These are phyloP conservation scores for Epistrophe grossulariae DNA, from an alignment of 2,888 invertebrate genomes.

Conservation along the genomic window DNA sequence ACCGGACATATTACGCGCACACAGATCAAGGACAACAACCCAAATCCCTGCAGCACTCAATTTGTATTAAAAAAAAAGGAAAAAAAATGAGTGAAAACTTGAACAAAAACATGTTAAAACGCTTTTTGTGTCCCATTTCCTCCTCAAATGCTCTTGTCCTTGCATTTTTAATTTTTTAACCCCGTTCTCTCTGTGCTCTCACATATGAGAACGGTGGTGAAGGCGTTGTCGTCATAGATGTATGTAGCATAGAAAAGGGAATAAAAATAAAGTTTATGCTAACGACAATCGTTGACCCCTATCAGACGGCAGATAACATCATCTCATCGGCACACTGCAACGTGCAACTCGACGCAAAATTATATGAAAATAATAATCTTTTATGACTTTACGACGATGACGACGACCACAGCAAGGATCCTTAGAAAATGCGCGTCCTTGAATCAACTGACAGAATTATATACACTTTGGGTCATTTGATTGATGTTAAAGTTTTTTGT, in stretches of 20 bases:
- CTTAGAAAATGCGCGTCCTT: slow-evolving; percentile 42
- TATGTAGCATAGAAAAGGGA: neutral
- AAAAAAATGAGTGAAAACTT: slow-evolving; percentile 32
- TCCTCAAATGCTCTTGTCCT: slow-evolving; percentile 47
- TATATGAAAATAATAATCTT: slow-evolving; percentile 63
- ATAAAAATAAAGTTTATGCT: slow-evolving; percentile 37
- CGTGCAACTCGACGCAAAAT: slow-evolving; percentile 28
- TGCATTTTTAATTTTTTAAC: slow-evolving; percentile 72
- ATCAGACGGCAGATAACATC: slow-evolving; percentile 43
- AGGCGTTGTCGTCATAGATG: neutral
- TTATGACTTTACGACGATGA: slow-evolving; percentile 37
- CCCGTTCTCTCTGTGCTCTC: neutral
- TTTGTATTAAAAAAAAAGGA: slow-evolving; percentile 55
- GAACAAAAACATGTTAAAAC: slow-evolving; percentile 52
- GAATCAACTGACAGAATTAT: slow-evolving; percentile 6
- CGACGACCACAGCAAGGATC: slow-evolving; percentile 4
- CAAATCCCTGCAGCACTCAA: slow-evolving; percentile 64
- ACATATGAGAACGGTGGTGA: neutral
- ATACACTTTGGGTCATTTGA: slow-evolving; percentile 6
- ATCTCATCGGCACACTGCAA: slow-evolving; percentile 34
- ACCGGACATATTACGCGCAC: slow-evolving; percentile 32
- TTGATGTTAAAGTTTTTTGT: neutral
- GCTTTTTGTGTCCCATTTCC: slow-evolving; percentile 39
- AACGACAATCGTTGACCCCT: slow-evolving; percentile 69
- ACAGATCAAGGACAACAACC: slow-evolving; percentile 56